Percentiles rank a stretch among this genome's conserved stretches.
phyloP scores from a whole-genome alignment of 2,113 vertebrate genomes.

The Cnemophilus loriae region DNA sequence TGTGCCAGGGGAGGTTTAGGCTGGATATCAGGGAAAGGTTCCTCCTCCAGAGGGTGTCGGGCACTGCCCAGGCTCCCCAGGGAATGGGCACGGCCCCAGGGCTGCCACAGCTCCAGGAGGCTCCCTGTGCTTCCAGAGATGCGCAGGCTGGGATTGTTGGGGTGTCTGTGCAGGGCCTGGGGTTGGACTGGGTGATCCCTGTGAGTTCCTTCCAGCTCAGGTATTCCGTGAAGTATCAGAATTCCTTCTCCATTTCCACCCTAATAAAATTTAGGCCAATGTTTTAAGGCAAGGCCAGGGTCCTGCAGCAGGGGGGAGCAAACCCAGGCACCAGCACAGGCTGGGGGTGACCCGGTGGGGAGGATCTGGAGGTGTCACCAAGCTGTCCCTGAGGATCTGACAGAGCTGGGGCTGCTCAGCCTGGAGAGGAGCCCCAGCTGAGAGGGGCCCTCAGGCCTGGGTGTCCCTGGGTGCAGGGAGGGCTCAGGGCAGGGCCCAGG shows the following conservation, averaged over 20 bases:
- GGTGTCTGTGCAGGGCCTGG: not conserved
- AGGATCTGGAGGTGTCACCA: not conserved
- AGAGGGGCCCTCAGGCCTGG: no score
- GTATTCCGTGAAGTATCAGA: not conserved
- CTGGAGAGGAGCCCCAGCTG: no score
- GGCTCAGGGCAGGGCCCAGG: no score
- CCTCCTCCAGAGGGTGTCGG: not conserved
- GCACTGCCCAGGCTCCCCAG: not conserved
- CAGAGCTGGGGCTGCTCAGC: not conserved
- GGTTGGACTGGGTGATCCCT: not conserved
- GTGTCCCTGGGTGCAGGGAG: not conserved
- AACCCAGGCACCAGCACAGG: not conserved
- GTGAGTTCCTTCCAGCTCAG: not conserved
- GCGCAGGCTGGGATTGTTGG: not conserved
- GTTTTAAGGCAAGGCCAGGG: not conserved
- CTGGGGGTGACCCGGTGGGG: not conserved
- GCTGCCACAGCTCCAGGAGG: not conserved
- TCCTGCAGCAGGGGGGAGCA: not conserved
- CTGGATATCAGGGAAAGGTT: fast-evolving
- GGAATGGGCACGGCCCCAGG: not conserved
- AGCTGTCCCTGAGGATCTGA: not conserved
- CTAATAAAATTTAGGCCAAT: not conserved
- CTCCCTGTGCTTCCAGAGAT: no score
- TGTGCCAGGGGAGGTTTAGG: not conserved
- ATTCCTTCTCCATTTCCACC: not conserved